Evolutionary conservation across 2,797 vertebrate genomes (phyloP).

Genomic region (Oryzias dopingdopingensis): DNA sequence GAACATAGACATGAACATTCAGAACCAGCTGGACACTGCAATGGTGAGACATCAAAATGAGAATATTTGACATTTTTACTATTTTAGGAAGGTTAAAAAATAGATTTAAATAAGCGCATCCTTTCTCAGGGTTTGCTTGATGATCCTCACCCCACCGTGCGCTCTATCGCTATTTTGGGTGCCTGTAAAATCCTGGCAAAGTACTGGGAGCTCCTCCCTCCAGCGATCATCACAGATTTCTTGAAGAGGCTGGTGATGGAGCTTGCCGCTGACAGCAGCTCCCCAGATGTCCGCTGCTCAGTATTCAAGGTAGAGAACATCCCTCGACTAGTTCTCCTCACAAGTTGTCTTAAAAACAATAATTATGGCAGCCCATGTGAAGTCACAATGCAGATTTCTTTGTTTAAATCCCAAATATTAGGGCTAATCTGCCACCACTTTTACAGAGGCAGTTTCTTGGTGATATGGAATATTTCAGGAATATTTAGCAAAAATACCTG

Average conservation of each 20-base stretch:
- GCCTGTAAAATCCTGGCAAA: conserved; percentile 87
- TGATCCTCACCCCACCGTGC: conserved; percentile 88
- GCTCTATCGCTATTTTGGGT: conserved; percentile 86
- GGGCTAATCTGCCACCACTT: no score
- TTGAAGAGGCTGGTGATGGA: conserved; percentile 85
- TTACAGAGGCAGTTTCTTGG: no score
- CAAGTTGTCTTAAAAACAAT: not conserved
- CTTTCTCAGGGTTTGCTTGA: conserved; percentile 82
- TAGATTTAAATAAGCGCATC: not conserved
- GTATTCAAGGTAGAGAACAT: conserved; percentile 86
- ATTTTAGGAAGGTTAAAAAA: no score
- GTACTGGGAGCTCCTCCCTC: conserved; percentile 94
- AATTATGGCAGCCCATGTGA: no score
- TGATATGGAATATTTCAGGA: no score
- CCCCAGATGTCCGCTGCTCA: conserved; percentile 89
- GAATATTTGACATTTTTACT: no score
- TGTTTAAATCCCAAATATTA: no score
- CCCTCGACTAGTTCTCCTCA: conserved; percentile 1
- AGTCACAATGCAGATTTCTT: no score
- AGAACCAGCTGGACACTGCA: conserved; percentile 89
- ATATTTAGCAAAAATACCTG: no score
- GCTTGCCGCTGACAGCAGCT: conserved; percentile 82
- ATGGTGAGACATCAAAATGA: conserved; percentile 78
- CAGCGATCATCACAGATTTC: conserved; percentile 85
- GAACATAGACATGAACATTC: conserved; percentile 82